Percentiles rank a stretch among this genome's conserved stretches.
phyloP scores from a whole-genome alignment of 2,797 vertebrate species.

The Rousettus madagascariensis region DNA sequence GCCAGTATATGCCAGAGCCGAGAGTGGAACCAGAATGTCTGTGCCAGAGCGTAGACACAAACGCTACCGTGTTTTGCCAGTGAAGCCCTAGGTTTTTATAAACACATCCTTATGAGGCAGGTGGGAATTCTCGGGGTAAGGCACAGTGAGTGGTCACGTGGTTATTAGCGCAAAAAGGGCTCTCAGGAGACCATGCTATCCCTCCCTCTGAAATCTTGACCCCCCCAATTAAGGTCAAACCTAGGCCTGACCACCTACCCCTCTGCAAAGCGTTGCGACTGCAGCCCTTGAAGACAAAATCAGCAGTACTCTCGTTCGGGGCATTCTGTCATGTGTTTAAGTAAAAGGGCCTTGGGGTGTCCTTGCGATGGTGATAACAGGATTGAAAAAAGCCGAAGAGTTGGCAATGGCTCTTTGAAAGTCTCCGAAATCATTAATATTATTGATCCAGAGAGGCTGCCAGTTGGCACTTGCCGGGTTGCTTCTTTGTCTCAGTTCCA shows the following conservation, averaged over 20 bases:
- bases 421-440: conserved; percentile 73
- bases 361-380: conserved; percentile 57
- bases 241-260: background rate
- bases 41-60: background rate
- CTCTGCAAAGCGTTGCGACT: background rate
- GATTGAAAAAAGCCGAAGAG: conserved; percentile 72
- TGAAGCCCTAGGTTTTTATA: background rate
- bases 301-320: background rate
- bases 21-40: background rate
- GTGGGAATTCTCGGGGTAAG: background rate
- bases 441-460: conserved; percentile 80
- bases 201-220: background rate
- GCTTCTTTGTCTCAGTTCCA: conserved; percentile 66
- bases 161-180: background rate
- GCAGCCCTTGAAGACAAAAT: background rate
- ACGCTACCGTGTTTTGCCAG: background rate
- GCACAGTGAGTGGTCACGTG: background rate
- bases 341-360: conserved; percentile 64
- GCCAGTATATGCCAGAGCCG: background rate
- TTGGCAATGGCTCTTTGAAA: conserved; percentile 73
- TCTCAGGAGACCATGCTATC: background rate
- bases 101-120: background rate
- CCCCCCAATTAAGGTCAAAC: background rate
- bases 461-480: conserved; percentile 69
- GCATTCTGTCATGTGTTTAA: conserved; percentile 45